Percentiles rank a stretch among this genome's conserved stretches.
Conservation (phyloP, 2,888 invertebrate species). For the Meiosimyza decipiens region DNA sequence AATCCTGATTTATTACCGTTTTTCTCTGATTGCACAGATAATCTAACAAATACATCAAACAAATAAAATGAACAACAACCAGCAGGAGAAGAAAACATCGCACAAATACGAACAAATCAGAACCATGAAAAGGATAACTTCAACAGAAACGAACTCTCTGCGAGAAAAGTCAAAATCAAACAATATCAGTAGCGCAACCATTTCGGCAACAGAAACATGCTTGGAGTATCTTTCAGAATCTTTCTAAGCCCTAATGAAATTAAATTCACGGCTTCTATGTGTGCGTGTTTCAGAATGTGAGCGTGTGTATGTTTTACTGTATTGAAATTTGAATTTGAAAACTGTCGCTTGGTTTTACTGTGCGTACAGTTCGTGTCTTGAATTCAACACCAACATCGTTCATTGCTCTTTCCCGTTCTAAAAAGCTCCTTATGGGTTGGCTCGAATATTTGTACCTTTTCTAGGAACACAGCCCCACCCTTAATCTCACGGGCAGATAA, state of each 20-base stretch:
- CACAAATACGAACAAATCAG: too few species aligned
- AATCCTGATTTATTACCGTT: conserved; percentile 66
- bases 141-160: background rate
- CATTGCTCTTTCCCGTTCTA: background rate
- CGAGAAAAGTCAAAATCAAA: conserved; percentile 59
- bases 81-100: background rate
- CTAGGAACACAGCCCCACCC: background rate
- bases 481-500: conserved; percentile 43
- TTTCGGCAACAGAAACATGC: conserved; percentile 29
- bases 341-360: conserved; percentile 47
- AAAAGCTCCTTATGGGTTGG: background rate
- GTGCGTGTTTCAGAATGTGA: background rate
- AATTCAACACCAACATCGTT: background rate
- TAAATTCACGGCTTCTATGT: conserved; percentile 29
- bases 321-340: conserved; percentile 60
- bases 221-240: conserved; percentile 4
- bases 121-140: background rate
- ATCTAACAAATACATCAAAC: conserved; percentile 57
- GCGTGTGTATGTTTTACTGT: background rate
- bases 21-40: conserved; percentile 64
- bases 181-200: conserved; percentile 44
- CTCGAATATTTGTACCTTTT: background rate
- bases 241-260: conserved; percentile 22
- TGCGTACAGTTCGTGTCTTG: conserved; percentile 14
- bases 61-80: conserved; percentile 27